phyloP scores from a whole-genome alignment of 2,113 vertebrate species.

The Festucalex cinctus region DNA sequence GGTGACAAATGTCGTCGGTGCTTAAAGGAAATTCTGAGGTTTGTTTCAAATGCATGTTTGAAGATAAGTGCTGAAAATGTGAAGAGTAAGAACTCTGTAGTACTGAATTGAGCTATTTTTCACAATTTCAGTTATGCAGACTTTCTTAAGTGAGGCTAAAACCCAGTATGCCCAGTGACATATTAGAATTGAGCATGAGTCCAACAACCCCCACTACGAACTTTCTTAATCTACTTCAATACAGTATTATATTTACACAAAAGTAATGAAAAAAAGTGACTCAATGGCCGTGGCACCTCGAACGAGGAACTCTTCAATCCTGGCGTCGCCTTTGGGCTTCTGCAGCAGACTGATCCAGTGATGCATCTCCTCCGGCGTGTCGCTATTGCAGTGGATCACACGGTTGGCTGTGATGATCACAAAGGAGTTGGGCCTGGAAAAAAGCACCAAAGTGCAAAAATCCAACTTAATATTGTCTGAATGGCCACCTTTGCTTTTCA shows the following conservation, averaged over 20 bases:
- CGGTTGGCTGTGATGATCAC: slow-evolving; percentile 93
- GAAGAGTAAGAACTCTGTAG: too few relatives aligned
- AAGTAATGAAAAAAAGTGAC: too few relatives aligned
- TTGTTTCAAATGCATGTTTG: not conserved
- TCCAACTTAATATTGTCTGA: not conserved
- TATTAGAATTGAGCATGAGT: too few relatives aligned
- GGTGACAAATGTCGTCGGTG: too few relatives aligned
- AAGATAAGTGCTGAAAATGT: not conserved
- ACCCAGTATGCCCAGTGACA: too few relatives aligned
- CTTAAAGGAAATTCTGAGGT: too few relatives aligned
- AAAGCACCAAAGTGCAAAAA: not conserved
- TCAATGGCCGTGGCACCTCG: slow-evolving; percentile 69
- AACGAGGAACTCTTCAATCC: slow-evolving; percentile 87
- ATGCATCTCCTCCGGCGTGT: slow-evolving; percentile 91
- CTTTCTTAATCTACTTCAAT: too few relatives aligned
- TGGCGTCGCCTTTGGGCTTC: slow-evolving; percentile 87
- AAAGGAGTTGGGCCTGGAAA: slow-evolving; percentile 86
- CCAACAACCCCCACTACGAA: too few relatives aligned
- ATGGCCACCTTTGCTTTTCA: not conserved
- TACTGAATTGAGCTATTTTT: too few relatives aligned
- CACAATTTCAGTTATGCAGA: too few relatives aligned
- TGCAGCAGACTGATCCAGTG: slow-evolving; percentile 93
- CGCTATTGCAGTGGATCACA: slow-evolving; percentile 90
- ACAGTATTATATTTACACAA: too few relatives aligned
- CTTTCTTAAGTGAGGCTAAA: too few relatives aligned